Conservation (phyloP, 2,888 invertebrate species). For the Patella depressa region DNA sequence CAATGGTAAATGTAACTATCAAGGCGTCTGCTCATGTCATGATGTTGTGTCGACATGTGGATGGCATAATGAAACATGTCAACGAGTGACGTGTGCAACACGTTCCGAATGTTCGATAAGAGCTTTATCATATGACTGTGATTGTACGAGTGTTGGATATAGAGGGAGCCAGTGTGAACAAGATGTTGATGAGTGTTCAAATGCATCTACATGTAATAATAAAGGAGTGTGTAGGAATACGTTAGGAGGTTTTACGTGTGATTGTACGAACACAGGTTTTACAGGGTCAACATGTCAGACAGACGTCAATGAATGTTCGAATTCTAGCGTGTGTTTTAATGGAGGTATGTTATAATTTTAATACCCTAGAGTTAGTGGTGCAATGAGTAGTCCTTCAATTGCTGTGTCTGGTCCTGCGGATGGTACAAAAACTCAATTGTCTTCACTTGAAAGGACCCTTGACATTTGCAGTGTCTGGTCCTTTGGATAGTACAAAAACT, state of each 20-base stretch:
- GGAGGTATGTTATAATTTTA: slow-evolving; percentile 45
- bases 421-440: too few species aligned
- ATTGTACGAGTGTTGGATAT: slow-evolving; percentile 55
- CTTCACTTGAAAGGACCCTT: neutral
- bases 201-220: slow-evolving; percentile 44
- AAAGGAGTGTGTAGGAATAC: slow-evolving; percentile 53
- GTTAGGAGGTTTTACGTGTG: slow-evolving; percentile 50
- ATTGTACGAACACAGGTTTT: slow-evolving; percentile 57
- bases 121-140: slow-evolving; percentile 47
- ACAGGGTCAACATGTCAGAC: slow-evolving; percentile 48
- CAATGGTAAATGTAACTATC: slow-evolving; percentile 55
- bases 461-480: neutral
- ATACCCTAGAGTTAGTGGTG: neutral
- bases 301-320: slow-evolving; percentile 57
- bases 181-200: slow-evolving; percentile 54
- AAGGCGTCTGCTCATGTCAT: slow-evolving; percentile 55
- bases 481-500: neutral
- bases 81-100: slow-evolving; percentile 45
- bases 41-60: slow-evolving; percentile 58
- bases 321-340: slow-evolving; percentile 54
- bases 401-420: too few species aligned
- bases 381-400: too few species aligned
- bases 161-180: slow-evolving; percentile 44
- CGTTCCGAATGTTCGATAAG: slow-evolving; percentile 41
- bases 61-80: slow-evolving; percentile 63